These are phyloP conservation scores for Ophiothrix spiculata DNA, from an alignment of 35 echinoderm and acorn worm species.

Conservation along the genomic window DNA sequence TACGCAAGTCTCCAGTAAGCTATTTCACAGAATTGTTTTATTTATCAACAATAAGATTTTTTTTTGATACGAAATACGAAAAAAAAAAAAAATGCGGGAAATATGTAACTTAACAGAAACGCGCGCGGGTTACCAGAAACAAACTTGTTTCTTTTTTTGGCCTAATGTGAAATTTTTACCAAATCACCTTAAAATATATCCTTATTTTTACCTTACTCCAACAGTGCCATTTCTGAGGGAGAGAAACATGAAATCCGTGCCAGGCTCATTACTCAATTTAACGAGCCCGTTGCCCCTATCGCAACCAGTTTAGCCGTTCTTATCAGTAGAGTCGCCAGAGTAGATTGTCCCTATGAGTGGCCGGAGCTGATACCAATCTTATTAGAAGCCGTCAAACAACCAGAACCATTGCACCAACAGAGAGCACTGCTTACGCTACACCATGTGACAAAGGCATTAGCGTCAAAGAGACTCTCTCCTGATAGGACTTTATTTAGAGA, in stretches of 20 bases:
- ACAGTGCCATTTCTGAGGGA: slow-evolving; percentile 85
- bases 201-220: no score
- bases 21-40: no score
- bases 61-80: no score
- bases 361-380: slow-evolving; percentile 86
- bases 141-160: no score
- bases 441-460: slow-evolving; percentile 88
- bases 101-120: no score
- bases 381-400: slow-evolving; percentile 65
- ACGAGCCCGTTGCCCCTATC: slow-evolving; percentile 80
- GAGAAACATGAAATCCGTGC: slow-evolving; percentile 69
- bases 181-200: no score
- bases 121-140: no score
- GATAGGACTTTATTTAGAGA: slow-evolving; percentile 92
- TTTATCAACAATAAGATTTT: no score
- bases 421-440: slow-evolving; percentile 87
- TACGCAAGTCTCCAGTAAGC: no score
- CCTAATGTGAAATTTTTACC: no score
- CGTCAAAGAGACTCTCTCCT: slow-evolving; percentile 68
- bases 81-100: no score
- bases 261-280: slow-evolving; percentile 61
- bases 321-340: slow-evolving; percentile 76
- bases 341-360: slow-evolving; percentile 91
- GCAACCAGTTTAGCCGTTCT: slow-evolving; percentile 88
- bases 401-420: slow-evolving; percentile 70